Base-by-base conservation (phyloP, 2,888 invertebrate species). In the Drosophila helvetica region DNA sequence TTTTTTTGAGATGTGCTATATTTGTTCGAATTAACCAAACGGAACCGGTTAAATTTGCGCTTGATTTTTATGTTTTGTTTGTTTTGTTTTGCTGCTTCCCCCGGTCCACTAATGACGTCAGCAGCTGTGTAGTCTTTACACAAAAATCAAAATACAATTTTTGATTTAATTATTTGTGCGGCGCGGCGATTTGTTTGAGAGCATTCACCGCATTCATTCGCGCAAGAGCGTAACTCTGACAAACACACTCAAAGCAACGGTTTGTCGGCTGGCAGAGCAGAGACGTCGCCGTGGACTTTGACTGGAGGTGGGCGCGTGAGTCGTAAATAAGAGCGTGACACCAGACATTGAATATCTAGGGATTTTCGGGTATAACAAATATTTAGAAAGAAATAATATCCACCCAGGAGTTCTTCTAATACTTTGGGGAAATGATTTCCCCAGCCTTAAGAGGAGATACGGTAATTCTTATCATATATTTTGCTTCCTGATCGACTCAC, bases 31-130 rank as follows among this genome's bases (percentile, higher is more conserved):
- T 61, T 22, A 69, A 72, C 75, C 75, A 61, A 77, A 65, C 25
- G 54, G 47, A 83, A 77, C 79, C 74, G 70, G 74, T 66, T 86
- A 33, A 45, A 69, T 58, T 58, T 83, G 66, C 54, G 47, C 43
- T 57, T 59, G 55, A 50, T 52, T 61, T 63, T 52, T 46, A 15
- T 52, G 43, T 27, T 52, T 46, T 59, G 38, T 22, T 46, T 30
- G 15, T 43, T 48, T 52, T 52, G n/a, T 52, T 19, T 25, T 62
- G 17, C 25, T 65, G 38, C 52, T 45, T 25, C 27, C 42, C 19
- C 30, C 27, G 8, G 0, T 8, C 33, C 43, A 33, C 45, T 25
- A 43, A 43, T 65, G 47, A 68, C 66, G 60, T 55, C 60, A 59
- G 12, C 27, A 27, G 9, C 51, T 57, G n/a, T 61, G 10, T 43